Percentiles rank a stretch among this genome's conserved stretches.
phyloP scores from a whole-genome alignment of 2,888 invertebrate genomes.

The Stomorhina lunata region DNA sequence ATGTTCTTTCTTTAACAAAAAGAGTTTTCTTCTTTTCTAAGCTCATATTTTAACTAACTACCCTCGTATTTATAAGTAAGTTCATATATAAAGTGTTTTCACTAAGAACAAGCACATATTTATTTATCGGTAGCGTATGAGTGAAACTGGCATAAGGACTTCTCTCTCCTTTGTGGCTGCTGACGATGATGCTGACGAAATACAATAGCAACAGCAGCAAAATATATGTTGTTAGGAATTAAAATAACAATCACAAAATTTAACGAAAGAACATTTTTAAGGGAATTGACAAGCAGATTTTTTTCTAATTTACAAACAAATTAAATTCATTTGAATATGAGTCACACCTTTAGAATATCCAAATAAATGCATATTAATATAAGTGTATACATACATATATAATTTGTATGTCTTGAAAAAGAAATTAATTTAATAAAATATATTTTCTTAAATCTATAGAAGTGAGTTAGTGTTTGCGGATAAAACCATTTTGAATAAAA shows the following conservation, averaged over 20 bases:
- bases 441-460: no score
- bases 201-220: not conserved
- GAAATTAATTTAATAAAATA: no score
- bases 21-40: no score
- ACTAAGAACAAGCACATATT: not conserved
- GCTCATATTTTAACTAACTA: no score
- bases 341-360: not conserved
- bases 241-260: not conserved
- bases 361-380: not conserved
- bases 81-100: no score
- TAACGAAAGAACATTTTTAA: constrained; percentile 2
- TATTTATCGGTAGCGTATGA: not conserved
- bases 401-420: no score
- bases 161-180: no score
- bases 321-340: constrained; percentile 38
- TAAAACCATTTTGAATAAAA: no score
- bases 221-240: not conserved
- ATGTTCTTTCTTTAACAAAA: no score
- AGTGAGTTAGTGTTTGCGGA: no score
- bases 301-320: constrained; percentile 19
- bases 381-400: not conserved
- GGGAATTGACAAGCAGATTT: constrained; percentile 19
- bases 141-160: not conserved
- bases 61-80: no score
- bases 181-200: not conserved